Percentiles rank a stretch among this genome's conserved stretches.
Conservation (phyloP, 2,113 vertebrate genomes). For the Plecotus auritus region DNA sequence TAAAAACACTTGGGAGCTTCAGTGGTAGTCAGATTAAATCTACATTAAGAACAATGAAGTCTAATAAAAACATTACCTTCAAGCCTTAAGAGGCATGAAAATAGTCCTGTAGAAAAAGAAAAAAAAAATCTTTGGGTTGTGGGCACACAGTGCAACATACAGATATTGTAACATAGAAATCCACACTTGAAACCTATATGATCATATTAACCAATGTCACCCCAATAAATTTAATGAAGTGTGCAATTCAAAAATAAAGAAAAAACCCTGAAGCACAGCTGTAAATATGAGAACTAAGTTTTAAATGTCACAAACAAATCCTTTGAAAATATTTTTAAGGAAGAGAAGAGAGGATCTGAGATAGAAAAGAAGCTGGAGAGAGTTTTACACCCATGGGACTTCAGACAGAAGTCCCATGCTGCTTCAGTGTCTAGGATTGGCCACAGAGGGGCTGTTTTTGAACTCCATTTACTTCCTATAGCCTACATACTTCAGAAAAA, state of each 20-base stretch:
- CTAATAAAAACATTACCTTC: conserved; percentile 27
- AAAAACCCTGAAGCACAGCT: background rate
- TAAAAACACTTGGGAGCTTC: background rate
- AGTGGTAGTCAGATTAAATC: conserved; percentile 26
- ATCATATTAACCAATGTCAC: too few species aligned
- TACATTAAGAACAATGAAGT: conserved; percentile 35
- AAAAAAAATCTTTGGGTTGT: too few species aligned
- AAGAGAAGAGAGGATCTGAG: background rate
- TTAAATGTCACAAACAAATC: conserved; percentile 15
- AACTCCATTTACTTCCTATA: conserved; percentile 1
- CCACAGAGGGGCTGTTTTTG: background rate
- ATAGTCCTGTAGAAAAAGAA: background rate
- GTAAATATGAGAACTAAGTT: background rate
- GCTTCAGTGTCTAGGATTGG: background rate
- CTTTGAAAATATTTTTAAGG: conserved; percentile 11
- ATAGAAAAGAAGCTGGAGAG: background rate
- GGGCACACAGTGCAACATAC: too few species aligned
- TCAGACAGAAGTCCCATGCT: conserved; percentile 6
- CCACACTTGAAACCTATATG: too few species aligned
- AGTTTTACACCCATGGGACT: background rate
- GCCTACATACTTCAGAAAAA: conserved; percentile 32
- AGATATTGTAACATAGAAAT: too few species aligned
- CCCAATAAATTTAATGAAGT: too few species aligned
- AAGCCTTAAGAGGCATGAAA: background rate
- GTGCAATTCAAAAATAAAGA: too few species aligned